Conservation (phyloP, 1,140 invertebrate species). For the Conopomorpha cramerella region DNA sequence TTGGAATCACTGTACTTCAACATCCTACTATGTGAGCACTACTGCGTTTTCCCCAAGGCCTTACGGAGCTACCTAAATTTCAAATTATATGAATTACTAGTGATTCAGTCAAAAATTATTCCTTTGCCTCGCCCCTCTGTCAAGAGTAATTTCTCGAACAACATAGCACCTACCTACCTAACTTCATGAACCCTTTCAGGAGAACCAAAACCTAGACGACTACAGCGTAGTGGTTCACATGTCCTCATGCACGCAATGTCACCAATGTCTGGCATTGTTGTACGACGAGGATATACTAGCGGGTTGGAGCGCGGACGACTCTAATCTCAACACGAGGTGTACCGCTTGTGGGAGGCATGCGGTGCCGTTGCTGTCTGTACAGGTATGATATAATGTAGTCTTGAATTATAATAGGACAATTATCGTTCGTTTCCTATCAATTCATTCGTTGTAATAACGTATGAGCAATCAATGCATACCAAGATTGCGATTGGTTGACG, state of each 20-base stretch:
- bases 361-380: conserved; percentile 76
- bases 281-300: conserved; percentile 99
- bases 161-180: neutral
- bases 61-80: neutral
- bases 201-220: conserved; percentile 10
- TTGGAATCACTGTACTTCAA: too few relatives aligned
- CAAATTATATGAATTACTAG: too few relatives aligned
- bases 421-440: neutral
- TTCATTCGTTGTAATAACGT: too few relatives aligned
- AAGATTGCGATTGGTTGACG: too few relatives aligned
- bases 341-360: conserved; percentile 83
- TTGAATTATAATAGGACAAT: too few relatives aligned
- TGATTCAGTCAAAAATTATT: too few relatives aligned
- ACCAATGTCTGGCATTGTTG: conserved; percentile 85
- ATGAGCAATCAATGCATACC: too few relatives aligned
- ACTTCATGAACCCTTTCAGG: conserved; percentile 10
- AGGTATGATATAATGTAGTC: conserved; percentile 16
- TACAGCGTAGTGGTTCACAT: conserved; percentile 58
- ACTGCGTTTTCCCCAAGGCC: too few relatives aligned
- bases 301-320: conserved; percentile 97
- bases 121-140: neutral
- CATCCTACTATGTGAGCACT: too few relatives aligned
- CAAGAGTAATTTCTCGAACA: too few relatives aligned
- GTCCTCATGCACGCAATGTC: conserved; percentile 76
- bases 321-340: conserved; percentile 94